Evolutionary conservation across 2,888 invertebrate species (phyloP), one percentile per base, ranked within the genome.

Genomic region (Phengaris arion): DNA sequence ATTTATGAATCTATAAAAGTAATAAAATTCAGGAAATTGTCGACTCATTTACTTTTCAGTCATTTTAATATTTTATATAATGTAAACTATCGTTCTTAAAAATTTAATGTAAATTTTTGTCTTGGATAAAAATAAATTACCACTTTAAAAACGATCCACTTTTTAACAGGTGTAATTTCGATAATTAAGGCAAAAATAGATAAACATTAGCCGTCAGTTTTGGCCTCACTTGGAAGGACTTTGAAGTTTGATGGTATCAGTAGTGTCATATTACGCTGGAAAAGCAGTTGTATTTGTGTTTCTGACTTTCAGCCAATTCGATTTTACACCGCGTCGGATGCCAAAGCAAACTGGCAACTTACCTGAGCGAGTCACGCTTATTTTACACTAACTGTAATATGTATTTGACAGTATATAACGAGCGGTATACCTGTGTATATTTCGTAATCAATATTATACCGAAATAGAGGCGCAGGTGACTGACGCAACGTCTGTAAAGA

Each of bases 231-330:
- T 6, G 64, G 35, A 22, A 64, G 64, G 35, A 64, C 64, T n/a
- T n/a, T n/a, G n/a, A n/a, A n/a, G n/a, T 64, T 64, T 64, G 64
- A 64, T 69, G 69, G 69, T 69, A 69, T 48, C 46, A 10, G 22
- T 15, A n/a, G 72, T 72, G 54, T 72, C 72, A 22, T 12, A 12
- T 72, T 52, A 54, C 72, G 51, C 13, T 72, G 12, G 48, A 2
- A 35, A 72, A 72, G 35, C 52, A 35, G 22, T 22, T 72, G 54
- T 92, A 92, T 92, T 92, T 92, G 89, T 84, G 90, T 89, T 86
- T 85, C 89, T 90, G 92, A 90, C 87, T 87, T 87, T 85, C 86
- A 87, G 91, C 93, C 92, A 91, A 92, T 89, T 91, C 89, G 88
- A 92, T 92, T 91, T 90, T 89, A 90, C 86, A 75, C 22, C 75